Percentiles rank a stretch among this genome's conserved stretches.
phyloP scores from a whole-genome alignment of 2,797 vertebrate genomes.

The Austrolebias charrua region DNA sequence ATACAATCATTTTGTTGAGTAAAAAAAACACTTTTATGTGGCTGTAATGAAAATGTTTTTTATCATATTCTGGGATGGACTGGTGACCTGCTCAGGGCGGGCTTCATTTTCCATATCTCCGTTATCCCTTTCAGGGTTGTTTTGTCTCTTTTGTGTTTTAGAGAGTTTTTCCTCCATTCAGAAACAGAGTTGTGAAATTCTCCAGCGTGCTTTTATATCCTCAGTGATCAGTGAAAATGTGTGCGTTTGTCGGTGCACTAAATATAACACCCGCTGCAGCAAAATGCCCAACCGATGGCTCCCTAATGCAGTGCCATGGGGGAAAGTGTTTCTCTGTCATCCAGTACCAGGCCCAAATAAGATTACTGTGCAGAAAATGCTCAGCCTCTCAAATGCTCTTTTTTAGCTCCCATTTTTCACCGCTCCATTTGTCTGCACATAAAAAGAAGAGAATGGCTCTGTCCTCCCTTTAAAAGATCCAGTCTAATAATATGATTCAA shows the following conservation, averaged over 20 bases:
- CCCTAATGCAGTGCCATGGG: conserved; percentile 32
- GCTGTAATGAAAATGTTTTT: background rate
- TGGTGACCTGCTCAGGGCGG: background rate
- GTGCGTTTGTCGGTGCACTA: conserved; percentile 1
- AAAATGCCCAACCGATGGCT: conserved; percentile 22
- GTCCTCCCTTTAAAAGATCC: conserved; percentile 17
- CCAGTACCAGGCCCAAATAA: conserved; percentile 55
- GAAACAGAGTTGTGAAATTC: conserved; percentile 2
- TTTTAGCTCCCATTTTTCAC: conserved; percentile 34
- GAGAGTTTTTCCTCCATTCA: background rate
- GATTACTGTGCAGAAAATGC: conserved; percentile 63
- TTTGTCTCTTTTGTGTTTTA: background rate
- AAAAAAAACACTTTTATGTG: background rate
- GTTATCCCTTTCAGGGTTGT: too few species aligned
- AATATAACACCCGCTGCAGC: background rate
- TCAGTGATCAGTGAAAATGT: background rate
- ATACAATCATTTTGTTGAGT: background rate
- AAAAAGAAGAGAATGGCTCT: conserved; percentile 7
- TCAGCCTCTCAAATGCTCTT: conserved; percentile 29
- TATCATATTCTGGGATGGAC: background rate
- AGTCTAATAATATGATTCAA: conserved; percentile 31
- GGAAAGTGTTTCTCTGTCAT: conserved; percentile 40
- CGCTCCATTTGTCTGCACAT: background rate
- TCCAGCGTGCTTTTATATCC: conserved; percentile 19
- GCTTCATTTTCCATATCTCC: background rate